These are phyloP conservation scores for Drosophila nasuta DNA, from an alignment of 1,140 invertebrate genomes.

Conservation along the genomic window DNA sequence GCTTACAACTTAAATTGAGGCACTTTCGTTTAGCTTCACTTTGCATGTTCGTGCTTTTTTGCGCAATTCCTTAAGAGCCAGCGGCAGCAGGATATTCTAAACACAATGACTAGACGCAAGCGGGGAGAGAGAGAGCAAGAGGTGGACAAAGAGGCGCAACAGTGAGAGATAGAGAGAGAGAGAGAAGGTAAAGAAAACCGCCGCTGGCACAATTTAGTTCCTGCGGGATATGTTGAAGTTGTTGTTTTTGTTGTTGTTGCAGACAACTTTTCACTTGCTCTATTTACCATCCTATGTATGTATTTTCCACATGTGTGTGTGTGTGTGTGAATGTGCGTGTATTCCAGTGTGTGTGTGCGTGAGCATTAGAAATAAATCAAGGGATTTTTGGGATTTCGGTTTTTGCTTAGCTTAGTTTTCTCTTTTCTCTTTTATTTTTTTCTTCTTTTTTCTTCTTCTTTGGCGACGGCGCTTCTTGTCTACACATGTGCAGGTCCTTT, in stretches of 20 bases:
- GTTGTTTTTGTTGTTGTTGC: constrained; percentile 21
- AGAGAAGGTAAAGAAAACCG: constrained; percentile 68
- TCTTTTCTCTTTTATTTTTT: constrained; percentile 36
- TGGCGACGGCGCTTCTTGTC: neutral
- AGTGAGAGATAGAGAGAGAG: neutral
- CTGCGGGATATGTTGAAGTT: constrained; percentile 73
- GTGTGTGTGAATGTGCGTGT: constrained; percentile 10
- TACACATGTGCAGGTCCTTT: constrained; percentile 10
- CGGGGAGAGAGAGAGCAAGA: neutral
- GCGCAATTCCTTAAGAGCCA: constrained; percentile 66
- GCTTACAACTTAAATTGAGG: constrained; percentile 83
- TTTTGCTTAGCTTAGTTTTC: constrained; percentile 48
- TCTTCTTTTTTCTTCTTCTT: neutral
- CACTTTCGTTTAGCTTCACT: constrained; percentile 82
- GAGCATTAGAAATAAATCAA: constrained; percentile 80
- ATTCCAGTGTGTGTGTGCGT: constrained; percentile 36
- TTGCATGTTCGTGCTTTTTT: constrained; percentile 74
- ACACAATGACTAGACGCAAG: constrained; percentile 3
- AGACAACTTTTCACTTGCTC: constrained; percentile 75
- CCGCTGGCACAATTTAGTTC: constrained; percentile 79
- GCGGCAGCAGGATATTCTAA: constrained; percentile 28
- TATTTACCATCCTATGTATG: constrained; percentile 65
- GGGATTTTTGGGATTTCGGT: constrained; percentile 79
- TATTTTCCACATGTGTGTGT: neutral
- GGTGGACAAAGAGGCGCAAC: neutral